Evolutionary conservation across 2,888 invertebrate genomes (phyloP).

Genomic region (Agrotis ipsilon): DNA sequence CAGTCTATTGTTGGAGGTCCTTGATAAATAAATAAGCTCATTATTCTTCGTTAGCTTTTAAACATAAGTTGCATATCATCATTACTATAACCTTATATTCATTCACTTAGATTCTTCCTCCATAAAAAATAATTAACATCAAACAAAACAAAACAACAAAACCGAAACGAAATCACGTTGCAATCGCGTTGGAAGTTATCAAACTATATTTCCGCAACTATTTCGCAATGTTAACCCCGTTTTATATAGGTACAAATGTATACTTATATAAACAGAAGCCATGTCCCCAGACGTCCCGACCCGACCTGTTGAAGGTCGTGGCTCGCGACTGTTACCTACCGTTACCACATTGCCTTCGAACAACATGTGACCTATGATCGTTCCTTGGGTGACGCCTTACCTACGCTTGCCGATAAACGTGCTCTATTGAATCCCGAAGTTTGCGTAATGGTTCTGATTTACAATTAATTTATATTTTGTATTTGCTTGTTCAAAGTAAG

Average conservation of each 20-base stretch:
- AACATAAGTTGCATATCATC: neutral
- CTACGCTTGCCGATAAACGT: neutral
- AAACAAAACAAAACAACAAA: conserved; percentile 13
- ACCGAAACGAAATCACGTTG: conserved; percentile 5
- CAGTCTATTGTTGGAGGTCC: neutral
- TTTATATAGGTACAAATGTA: conserved; percentile 14
- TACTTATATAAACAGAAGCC: conserved; percentile 20
- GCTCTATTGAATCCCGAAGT: conserved; percentile 20
- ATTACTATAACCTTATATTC: neutral
- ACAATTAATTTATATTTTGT: neutral
- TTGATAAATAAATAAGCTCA: no score
- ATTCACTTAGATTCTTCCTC: neutral
- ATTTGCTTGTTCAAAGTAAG: no score
- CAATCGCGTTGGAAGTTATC: conserved; percentile 12
- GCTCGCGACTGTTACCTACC: neutral
- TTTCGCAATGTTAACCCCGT: conserved; percentile 18
- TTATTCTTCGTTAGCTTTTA: neutral
- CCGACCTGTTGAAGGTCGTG: conserved; percentile 42
- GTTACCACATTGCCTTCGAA: conserved; percentile 1
- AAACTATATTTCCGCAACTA: conserved; percentile 11
- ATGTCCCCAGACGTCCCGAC: conserved; percentile 31
- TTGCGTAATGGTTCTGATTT: neutral
- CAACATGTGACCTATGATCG: conserved; percentile 20
- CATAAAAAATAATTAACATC: neutral
- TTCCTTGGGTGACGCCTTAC: conserved; percentile 41